Evolutionary conservation across 2,797 vertebrate species (phyloP).

Genomic region (Acanthopagrus latus): DNA sequence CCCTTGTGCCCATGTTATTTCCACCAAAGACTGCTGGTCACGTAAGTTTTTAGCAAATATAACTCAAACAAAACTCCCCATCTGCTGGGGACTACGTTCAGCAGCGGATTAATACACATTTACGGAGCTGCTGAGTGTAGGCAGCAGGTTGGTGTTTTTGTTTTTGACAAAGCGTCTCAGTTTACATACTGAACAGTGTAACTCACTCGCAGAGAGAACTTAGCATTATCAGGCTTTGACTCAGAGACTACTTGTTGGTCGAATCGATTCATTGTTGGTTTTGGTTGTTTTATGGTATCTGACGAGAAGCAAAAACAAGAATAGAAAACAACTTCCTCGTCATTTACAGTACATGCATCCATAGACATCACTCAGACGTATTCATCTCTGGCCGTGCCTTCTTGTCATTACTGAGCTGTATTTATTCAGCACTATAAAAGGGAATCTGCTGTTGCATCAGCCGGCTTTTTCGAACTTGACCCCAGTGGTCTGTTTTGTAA

Average conservation of each 20-base stretch:
- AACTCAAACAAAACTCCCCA: not conserved
- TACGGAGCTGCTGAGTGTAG: not conserved
- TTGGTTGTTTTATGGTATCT: no score
- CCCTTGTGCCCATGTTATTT: no score
- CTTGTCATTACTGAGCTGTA: not conserved
- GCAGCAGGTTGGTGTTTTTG: not conserved
- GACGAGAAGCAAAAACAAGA: no score
- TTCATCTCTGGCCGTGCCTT: not conserved
- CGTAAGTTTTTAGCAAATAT: not conserved
- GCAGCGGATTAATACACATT: not conserved
- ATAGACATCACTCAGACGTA: not conserved
- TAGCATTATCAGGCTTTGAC: not conserved
- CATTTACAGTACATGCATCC: no score
- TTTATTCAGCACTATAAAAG: not conserved
- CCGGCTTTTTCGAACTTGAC: slow-evolving; percentile 39
- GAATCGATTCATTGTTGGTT: not conserved
- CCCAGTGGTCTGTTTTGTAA: slow-evolving; percentile 62
- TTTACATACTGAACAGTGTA: not conserved
- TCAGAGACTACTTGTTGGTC: not conserved
- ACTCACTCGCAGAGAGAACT: not conserved
- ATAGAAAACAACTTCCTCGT: no score
- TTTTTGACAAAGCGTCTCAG: not conserved
- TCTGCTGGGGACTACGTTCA: not conserved
- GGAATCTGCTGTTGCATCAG: slow-evolving; percentile 40
- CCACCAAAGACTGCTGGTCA: no score